Evolutionary conservation across 2,888 invertebrate genomes (phyloP), one percentile per base, ranked within the genome.

Genomic region (Cheilosia vulpina): DNA sequence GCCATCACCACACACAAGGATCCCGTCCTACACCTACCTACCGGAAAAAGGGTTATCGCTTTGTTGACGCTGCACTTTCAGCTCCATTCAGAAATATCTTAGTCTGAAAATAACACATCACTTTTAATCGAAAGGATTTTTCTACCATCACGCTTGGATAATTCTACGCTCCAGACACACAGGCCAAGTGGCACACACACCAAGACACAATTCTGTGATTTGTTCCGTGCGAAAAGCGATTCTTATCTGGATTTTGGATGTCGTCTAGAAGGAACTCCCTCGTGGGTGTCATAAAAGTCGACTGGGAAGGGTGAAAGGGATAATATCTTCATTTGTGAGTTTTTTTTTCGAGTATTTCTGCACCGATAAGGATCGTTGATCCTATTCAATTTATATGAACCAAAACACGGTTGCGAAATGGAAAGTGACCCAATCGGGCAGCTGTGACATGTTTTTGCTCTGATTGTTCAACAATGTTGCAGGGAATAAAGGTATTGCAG

Each of bases 101-200:
- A 27, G 31, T 27, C 60, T 45, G 34, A 43, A 68, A 52, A 43
- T 55, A 60, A 66, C 62, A 82, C 63, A 80, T 73, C 60, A 73
- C 60, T 78, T 78, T 83, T 78, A 83, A 78, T 83, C 77, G 68
- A 73, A 79, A 73, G 63, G 68, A 83, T 68, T 83, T 81, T 69
- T 79, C 68, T 41, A 38, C 53, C 50, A 13, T 55, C 52, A 83
- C 63, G 79, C 72, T 79, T 58, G 73, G 72, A 66, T 83, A 66
- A 72, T 41, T 83, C 62, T 43, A 53, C 43, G 58, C 77, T 66
- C 71, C 72, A 83, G 83, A 73, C 79, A 68, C 72, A 45, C 4
- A 53, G 65, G 71, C 69, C 69, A 50, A 63, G 69, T 58, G 41
- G 52, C 19, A 80, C 17, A 13, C 21, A 52, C 79, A 68, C 72